Evolutionary conservation across 2,113 vertebrate species (phyloP), one percentile per base, ranked within the genome.

Genomic region (Charadrius vociferus): DNA sequence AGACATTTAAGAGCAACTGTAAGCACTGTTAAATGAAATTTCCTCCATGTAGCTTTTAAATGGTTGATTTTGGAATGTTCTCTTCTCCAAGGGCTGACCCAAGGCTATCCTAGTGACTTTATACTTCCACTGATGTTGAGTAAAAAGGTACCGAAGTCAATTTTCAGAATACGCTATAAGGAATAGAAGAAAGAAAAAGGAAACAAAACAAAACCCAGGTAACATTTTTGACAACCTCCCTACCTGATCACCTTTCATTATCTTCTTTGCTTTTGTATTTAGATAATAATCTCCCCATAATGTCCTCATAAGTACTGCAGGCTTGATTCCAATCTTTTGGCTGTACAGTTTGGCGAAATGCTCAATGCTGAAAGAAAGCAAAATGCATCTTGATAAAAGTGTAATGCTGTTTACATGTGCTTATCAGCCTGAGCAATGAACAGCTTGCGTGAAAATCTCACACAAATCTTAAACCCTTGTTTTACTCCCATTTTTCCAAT

Each of bases 241-340:
- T 98, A 99, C 99, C 99, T 99, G 99, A 84, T 99, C 99, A 41
- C 98, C 99, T 95, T 99, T 99, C 99, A 99, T 99, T 95, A 99
- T 99, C 98, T 98, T 99, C 98, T 99, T 99, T 52, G 99, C 98
- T 97, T 99, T 99, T 53, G 98, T 95, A 43, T 99, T 99, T 80
- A 99, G 98, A 87, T 99, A 99, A 95, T 99, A 99, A 97, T 99
- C 99, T 94, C 99, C 99, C 99, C 99, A 99, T 59, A 99, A 98
- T 4, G 99, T 99, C 98, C 99, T 99, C 93, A 98, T 95, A 82
- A 99, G 98, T 61, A 99, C 98, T 45, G 98, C 97, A 12, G 97
- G 83, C 72, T 97, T 99, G 67, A 99, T 99, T 49, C 99, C 99
- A 98, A 99, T 99, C 90, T 98, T 99, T 93, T 99, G 96, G 97